phyloP scores from a whole-genome alignment of 92 coral and sea anemone genomes.

The Isaurus tuberculatus region DNA sequence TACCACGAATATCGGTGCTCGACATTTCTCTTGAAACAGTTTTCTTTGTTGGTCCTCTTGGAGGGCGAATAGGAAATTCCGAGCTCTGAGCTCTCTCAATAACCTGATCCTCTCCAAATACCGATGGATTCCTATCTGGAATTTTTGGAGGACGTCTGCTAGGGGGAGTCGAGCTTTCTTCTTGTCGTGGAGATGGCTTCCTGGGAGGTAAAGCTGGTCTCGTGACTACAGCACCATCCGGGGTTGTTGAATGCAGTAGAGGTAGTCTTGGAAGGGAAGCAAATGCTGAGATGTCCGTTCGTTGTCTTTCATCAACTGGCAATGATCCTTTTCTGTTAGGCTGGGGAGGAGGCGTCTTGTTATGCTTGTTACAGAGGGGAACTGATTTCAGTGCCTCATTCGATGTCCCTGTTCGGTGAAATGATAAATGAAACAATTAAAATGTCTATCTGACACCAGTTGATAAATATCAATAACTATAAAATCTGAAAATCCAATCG shows the following conservation, averaged over 20 bases:
- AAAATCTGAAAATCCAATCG: too few relatives aligned
- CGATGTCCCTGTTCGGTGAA: conserved; percentile 1
- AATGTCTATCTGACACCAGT: too few relatives aligned
- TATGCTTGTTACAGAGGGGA: conserved; percentile 41
- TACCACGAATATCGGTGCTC: background rate
- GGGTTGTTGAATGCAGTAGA: conserved; percentile 36
- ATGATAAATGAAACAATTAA: background rate
- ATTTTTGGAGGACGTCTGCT: background rate
- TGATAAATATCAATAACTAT: too few relatives aligned
- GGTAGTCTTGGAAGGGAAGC: conserved; percentile 39
- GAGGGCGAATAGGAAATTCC: conserved; percentile 42
- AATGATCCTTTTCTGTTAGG: conserved; percentile 51
- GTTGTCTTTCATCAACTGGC: conserved; percentile 50
- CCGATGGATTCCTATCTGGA: conserved; percentile 24
- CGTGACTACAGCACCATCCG: conserved; percentile 30
- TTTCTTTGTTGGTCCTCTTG: conserved; percentile 35
- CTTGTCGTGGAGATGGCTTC: conserved; percentile 58
- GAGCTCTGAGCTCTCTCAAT: conserved; percentile 18
- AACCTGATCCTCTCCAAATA: background rate
- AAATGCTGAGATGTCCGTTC: background rate
- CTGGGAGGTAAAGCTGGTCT: conserved; percentile 58
- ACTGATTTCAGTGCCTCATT: conserved; percentile 21
- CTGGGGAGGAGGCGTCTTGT: conserved; percentile 56
- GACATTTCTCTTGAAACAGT: background rate
- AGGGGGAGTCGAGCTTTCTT: conserved; percentile 10